A percentile compares a stretch with the other conserved stretches of the same genome.
Evolutionary conservation across 2,888 invertebrate species (phyloP).

Genomic region (Lepidocyrtoides sp.): DNA sequence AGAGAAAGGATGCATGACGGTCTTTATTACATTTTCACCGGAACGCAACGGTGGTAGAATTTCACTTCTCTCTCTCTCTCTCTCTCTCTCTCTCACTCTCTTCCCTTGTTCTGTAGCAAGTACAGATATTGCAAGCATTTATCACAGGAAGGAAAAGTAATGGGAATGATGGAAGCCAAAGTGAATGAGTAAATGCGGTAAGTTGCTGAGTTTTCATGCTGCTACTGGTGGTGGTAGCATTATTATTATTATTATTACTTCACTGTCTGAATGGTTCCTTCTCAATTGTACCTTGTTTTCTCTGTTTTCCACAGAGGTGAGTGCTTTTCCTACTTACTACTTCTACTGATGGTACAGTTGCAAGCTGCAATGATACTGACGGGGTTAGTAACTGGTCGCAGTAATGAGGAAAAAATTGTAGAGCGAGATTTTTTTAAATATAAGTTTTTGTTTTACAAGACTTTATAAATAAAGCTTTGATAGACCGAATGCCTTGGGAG

Average conservation of each 20-base stretch:
- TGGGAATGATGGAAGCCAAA: constrained; percentile 68
- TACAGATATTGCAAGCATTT: constrained; percentile 67
- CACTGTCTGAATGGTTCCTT: constrained; percentile 10
- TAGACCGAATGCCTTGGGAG: no score
- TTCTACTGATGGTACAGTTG: neutral
- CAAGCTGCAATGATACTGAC: neutral
- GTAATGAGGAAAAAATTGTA: constrained; percentile 51
- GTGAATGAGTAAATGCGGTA: constrained; percentile 47
- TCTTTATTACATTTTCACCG: constrained; percentile 74
- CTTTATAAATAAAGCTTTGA: no score
- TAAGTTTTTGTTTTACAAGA: no score
- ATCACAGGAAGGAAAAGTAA: constrained; percentile 69
- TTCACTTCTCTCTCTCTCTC: constrained; percentile 55
- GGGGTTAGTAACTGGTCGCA: neutral
- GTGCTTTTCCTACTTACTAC: neutral
- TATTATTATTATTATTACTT: constrained; percentile 46
- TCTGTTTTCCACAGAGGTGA: neutral
- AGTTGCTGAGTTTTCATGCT: constrained; percentile 46
- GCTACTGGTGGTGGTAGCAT: no score
- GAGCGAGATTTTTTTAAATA: constrained; percentile 49
- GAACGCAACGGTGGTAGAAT: constrained; percentile 67
- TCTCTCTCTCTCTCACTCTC: neutral
- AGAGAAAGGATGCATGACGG: constrained; percentile 65
- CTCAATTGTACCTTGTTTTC: neutral
- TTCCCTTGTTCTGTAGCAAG: neutral